Evolutionary conservation across 2,888 invertebrate genomes (phyloP).

Genomic region (Mythimna albipuncta): DNA sequence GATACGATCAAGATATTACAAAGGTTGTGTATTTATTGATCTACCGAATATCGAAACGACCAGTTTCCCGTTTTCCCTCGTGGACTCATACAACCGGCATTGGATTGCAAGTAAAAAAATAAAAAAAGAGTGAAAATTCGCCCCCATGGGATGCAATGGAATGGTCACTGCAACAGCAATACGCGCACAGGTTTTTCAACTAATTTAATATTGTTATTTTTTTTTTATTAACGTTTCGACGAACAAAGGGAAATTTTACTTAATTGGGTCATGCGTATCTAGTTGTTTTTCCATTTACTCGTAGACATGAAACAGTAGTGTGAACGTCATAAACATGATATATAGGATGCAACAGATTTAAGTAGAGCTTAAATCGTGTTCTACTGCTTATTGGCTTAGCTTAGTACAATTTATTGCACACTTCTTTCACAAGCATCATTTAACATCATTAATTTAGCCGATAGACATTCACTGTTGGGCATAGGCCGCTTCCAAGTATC

Average conservation of each 20-base stretch:
- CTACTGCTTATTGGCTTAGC: not conserved
- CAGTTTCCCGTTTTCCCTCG: slow-evolving; percentile 18
- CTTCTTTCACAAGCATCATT: too few species aligned
- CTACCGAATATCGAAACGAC: slow-evolving; percentile 9
- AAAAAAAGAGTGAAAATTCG: slow-evolving; percentile 39
- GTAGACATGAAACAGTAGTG: not conserved
- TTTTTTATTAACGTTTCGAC: slow-evolving; percentile 23
- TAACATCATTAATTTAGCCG: too few species aligned
- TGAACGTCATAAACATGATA: slow-evolving; percentile 11
- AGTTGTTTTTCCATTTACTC: slow-evolving; percentile 4
- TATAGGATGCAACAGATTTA: slow-evolving; percentile 4
- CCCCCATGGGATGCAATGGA: slow-evolving; percentile 53
- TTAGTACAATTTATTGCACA: too few species aligned
- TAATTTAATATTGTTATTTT: slow-evolving; percentile 50
- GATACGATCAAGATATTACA: too few species aligned
- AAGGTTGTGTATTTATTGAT: slow-evolving; percentile 17
- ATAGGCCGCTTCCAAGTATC: too few species aligned
- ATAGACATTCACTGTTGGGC: too few species aligned
- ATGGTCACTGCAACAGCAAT: slow-evolving; percentile 54
- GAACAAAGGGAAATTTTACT: slow-evolving; percentile 43
- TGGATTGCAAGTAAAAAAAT: slow-evolving; percentile 43
- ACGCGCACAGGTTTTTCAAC: slow-evolving; percentile 47
- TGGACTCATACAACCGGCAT: slow-evolving; percentile 39
- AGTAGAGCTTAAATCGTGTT: not conserved
- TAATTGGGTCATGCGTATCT: slow-evolving; percentile 37